phyloP scores from a whole-genome alignment of 2,113 vertebrate genomes.

The Formicarius rufipectus region DNA sequence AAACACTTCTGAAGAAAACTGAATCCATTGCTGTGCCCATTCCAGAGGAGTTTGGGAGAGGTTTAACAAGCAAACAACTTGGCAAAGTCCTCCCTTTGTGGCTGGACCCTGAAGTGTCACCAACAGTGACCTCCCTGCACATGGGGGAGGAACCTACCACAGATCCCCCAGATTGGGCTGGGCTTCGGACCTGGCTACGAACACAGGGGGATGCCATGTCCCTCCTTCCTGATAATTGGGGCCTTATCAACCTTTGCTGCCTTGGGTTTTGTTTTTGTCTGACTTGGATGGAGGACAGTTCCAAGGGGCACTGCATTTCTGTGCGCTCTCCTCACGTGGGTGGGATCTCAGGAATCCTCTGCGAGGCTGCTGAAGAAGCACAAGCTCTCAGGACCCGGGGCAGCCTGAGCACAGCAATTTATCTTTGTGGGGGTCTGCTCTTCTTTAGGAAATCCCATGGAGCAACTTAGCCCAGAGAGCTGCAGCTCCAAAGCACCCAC shows the following conservation, averaged over 20 bases:
- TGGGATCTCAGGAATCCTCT: neutral
- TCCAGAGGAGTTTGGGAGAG: neutral
- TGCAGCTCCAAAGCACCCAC: neutral
- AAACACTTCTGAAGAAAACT: rapidly evolving
- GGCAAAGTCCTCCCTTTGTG: neutral
- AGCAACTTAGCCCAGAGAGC: neutral
- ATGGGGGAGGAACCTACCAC: neutral
- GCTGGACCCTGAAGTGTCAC: neutral
- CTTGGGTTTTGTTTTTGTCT: neutral
- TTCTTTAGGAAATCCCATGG: neutral
- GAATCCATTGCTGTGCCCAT: neutral
- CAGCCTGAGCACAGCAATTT: neutral
- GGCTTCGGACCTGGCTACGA: neutral
- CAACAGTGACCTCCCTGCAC: neutral
- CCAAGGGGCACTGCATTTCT: neutral
- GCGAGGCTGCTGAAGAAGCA: neutral
- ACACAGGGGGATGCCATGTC: neutral
- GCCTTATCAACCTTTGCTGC: neutral
- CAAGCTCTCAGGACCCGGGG: neutral
- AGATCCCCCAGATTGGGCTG: neutral
- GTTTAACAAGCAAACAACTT: neutral
- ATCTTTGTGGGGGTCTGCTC: neutral
- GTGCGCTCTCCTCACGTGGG: rapidly evolving
- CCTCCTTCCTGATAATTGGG: neutral
- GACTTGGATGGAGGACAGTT: neutral